Percentiles rank a stretch among this genome's conserved stretches.
Conservation (phyloP, 2,888 invertebrate species). For the Acanthosoma haemorrhoidale region DNA sequence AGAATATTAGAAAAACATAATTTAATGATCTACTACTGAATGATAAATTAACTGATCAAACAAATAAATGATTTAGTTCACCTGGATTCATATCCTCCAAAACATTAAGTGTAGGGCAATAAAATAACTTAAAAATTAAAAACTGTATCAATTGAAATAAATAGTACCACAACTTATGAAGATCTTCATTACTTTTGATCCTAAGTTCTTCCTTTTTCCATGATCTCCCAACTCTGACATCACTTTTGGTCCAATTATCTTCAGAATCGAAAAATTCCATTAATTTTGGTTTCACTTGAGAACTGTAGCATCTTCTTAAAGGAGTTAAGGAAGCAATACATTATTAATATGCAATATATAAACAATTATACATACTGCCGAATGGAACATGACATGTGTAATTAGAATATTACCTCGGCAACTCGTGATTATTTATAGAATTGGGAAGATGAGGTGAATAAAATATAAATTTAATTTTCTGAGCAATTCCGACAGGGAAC, state of each 20-base stretch:
- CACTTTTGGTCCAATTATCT: conserved; percentile 73
- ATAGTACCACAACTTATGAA: conserved; percentile 89
- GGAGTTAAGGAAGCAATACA: background rate
- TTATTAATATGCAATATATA: background rate
- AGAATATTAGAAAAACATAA: too few relatives aligned
- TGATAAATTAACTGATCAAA: too few relatives aligned
- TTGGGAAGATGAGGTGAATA: too few relatives aligned
- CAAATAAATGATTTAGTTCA: too few relatives aligned
- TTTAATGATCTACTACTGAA: too few relatives aligned
- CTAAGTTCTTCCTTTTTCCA: conserved; percentile 88
- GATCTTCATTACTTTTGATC: conserved; percentile 88
- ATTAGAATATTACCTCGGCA: background rate
- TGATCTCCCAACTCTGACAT: conserved; percentile 73
- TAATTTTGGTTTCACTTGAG: conserved; percentile 45
- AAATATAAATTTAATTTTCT: background rate
- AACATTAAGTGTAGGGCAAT: too few relatives aligned
- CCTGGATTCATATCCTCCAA: too few relatives aligned
- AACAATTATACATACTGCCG: background rate
- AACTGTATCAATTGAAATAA: conserved; percentile 18
- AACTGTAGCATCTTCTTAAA: background rate
- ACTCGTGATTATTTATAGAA: background rate
- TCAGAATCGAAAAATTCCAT: conserved; percentile 87
- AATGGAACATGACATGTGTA: background rate
- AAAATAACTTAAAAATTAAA: too few relatives aligned
- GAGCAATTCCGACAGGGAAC: background rate